Conservation (phyloP, 2,888 invertebrate species). For the Apotomis capreana region DNA sequence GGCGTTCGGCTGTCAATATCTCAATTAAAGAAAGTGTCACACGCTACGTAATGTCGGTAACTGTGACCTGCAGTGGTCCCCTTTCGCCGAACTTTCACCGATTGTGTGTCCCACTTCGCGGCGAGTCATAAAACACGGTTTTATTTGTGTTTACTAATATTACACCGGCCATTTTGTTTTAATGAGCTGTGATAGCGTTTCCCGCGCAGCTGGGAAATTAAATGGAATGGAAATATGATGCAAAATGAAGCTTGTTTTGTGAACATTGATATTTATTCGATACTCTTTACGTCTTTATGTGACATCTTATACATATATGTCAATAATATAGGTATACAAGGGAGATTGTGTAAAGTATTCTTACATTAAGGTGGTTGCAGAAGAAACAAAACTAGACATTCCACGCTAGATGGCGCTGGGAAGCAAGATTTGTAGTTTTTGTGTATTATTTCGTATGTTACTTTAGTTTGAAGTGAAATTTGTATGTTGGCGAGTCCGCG, state of each 20-base stretch:
- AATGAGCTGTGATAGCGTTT: conserved; percentile 35
- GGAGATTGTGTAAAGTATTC: too few relatives aligned
- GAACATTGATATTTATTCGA: too few relatives aligned
- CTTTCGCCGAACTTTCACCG: conserved; percentile 79
- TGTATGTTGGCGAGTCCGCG: too few relatives aligned
- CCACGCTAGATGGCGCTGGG: too few relatives aligned
- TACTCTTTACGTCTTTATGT: too few relatives aligned
- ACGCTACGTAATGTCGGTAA: conserved; percentile 72
- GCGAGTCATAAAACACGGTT: conserved; percentile 40
- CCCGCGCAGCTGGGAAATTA: conserved; percentile 26
- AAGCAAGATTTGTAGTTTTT: too few relatives aligned
- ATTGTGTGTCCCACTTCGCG: conserved; percentile 63
- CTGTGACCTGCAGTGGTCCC: conserved; percentile 65
- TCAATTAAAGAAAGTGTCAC: conserved; percentile 74
- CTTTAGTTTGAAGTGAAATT: too few relatives aligned
- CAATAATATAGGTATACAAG: too few relatives aligned
- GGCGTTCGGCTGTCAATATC: conserved; percentile 44
- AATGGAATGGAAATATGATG: conserved; percentile 11
- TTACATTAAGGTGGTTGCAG: too few relatives aligned
- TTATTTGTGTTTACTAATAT: conserved; percentile 43
- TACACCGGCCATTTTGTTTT: conserved; percentile 35
- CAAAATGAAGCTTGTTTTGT: conserved; percentile 2
- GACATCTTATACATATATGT: too few relatives aligned
- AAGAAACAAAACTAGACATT: too few relatives aligned
- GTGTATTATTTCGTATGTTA: too few relatives aligned